Conservation (phyloP, 2,797 vertebrate species). For the Phyllotis vaccarum region DNA sequence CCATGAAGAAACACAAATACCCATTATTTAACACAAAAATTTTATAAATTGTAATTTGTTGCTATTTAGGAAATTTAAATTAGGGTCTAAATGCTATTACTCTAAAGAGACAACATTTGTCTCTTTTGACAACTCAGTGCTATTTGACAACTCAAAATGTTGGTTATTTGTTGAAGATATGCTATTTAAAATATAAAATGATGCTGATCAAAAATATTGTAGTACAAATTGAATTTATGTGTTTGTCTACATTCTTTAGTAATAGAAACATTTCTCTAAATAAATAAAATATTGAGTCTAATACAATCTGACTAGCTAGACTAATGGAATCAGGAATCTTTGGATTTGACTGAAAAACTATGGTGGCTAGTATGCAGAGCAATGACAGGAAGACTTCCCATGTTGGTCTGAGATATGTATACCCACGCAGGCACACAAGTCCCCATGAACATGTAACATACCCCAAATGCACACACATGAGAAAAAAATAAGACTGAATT, state of each 20-base stretch:
- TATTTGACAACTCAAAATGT: background rate
- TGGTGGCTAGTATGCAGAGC: background rate
- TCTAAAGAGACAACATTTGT: background rate
- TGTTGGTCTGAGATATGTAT: background rate
- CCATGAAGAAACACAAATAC: background rate
- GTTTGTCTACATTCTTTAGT: background rate
- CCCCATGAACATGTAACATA: background rate
- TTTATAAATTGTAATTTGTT: background rate
- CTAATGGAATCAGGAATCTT: background rate
- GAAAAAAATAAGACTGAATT: background rate
- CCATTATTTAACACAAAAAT: background rate
- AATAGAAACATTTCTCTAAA: background rate
- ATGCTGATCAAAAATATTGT: background rate
- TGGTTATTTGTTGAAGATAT: slow-evolving; percentile 29
- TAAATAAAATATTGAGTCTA: background rate
- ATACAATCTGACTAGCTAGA: background rate
- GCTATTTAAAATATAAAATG: background rate
- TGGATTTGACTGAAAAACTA: background rate
- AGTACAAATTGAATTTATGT: background rate
- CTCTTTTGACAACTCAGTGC: background rate
- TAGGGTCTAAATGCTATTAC: background rate
- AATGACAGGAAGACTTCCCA: background rate
- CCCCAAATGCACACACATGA: background rate
- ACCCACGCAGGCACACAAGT: background rate
- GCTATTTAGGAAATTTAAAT: background rate